Base-by-base conservation (phyloP, 2,113 vertebrate species). In the Leptobrachium leishanense region DNA sequence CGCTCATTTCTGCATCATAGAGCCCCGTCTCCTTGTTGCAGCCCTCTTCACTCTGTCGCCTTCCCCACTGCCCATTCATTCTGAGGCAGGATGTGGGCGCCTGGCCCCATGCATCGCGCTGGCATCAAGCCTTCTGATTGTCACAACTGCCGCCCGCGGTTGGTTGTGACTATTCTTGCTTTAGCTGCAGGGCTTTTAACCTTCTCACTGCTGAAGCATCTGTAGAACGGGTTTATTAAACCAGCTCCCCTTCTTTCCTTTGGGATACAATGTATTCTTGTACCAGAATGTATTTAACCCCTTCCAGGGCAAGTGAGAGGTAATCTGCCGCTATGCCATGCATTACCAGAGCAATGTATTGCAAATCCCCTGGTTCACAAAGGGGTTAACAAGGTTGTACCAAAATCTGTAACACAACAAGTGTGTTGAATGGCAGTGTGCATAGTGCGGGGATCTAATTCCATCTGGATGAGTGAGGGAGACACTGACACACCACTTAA, bases 401-500 rank as follows among this genome's bases (percentile, higher is more conserved):
- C 13, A 12, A 15, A 59, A 59, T 11, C 10, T 15, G 55, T 59
- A 40, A 67, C 15, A 46, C 46, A 70, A 46, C 44, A 46, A 70
- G 13, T 31, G 68, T 46, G 43, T 50, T 7, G 39, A 70, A 46
- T 31, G 42, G 2, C n/a, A 13, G 43, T 53, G n/a, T 44, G 75
- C 43, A 31, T 39, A 43, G 31, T 57, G 2, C 8, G 11, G 20
- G 42, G 44, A 65, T 72, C 59, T 42, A 54, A 79, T 72, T 42
- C 11, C 57, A 72, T 65, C 10, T 2, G 43, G 59, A 6, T 2
- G 55, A 42, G 7, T 20, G 55, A 50, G 40, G 39, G 57, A 3
- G 5, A 11, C 55, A 43, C 20, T 65, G 68, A 79, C 59, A 43
- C 44, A 65, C 20, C 68, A 72, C 69, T 79, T 79, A 78, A 72